A percentile compares a stretch with the other conserved stretches of the same genome.
These are phyloP conservation scores for Bembecia ichneumoniformis DNA, from an alignment of 2,888 invertebrate species.

Conservation along the genomic window DNA sequence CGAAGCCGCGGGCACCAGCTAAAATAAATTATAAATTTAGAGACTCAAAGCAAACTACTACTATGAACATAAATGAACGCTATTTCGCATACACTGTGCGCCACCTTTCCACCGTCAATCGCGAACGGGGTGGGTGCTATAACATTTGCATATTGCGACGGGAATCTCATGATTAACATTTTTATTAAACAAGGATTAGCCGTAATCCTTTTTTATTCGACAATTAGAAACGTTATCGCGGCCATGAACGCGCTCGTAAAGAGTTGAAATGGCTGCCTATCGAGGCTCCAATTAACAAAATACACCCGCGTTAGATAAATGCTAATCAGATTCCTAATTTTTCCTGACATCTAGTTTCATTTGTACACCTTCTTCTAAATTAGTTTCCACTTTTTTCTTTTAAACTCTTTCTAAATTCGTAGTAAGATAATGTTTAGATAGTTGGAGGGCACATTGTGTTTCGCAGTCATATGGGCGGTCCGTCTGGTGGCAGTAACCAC, in stretches of 20 bases:
- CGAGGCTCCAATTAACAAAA: conserved; percentile 60
- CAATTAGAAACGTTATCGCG: conserved; percentile 68
- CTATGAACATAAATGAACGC: background rate
- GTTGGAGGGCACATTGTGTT: too few species aligned
- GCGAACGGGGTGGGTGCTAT: conserved; percentile 27
- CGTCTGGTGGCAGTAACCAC: too few species aligned
- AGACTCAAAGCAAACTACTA: too few species aligned
- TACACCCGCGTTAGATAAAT: conserved; percentile 45
- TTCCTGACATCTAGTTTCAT: too few species aligned
- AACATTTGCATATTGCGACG: conserved; percentile 62
- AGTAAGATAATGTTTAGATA: too few species aligned
- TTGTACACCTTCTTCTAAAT: too few species aligned
- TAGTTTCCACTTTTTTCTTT: too few species aligned
- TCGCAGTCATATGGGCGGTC: too few species aligned
- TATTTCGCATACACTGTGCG: background rate
- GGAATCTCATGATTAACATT: conserved; percentile 68
- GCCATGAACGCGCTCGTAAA: conserved; percentile 56
- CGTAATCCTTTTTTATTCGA: conserved; percentile 71
- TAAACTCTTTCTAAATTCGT: too few species aligned
- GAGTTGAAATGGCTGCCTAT: conserved; percentile 64
- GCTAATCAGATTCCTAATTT: conserved; percentile 32
- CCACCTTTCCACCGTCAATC: conserved; percentile 24
- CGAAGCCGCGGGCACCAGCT: too few species aligned
- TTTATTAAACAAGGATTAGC: conserved; percentile 69
- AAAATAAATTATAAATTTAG: too few species aligned